These are phyloP conservation scores for Capitulum mitella DNA, from an alignment of 2,888 invertebrate genomes.

Conservation along the genomic window DNA sequence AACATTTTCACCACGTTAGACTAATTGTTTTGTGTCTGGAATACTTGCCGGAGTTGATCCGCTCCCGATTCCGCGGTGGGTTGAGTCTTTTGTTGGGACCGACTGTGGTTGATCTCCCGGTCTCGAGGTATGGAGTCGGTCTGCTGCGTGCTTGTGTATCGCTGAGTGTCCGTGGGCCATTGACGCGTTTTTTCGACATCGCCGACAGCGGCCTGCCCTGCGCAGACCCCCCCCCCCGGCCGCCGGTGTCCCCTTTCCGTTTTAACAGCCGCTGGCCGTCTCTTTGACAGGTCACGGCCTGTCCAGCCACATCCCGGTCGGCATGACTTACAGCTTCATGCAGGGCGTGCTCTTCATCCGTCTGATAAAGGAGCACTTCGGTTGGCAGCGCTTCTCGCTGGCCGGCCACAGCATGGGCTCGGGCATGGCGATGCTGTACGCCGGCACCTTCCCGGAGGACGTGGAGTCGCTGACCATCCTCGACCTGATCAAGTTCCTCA, in stretches of 20 bases:
- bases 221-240: too few species aligned
- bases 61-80: too few species aligned
- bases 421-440: slow-evolving; percentile 42
- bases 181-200: too few species aligned
- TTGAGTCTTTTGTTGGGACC: too few species aligned
- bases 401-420: slow-evolving; percentile 42
- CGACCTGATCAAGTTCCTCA: slow-evolving; percentile 36
- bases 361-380: slow-evolving; percentile 36
- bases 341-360: slow-evolving; percentile 36
- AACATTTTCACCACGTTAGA: too few species aligned
- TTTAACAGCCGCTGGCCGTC: too few species aligned
- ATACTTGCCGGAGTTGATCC: too few species aligned
- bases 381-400: slow-evolving; percentile 38
- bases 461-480: slow-evolving; percentile 40
- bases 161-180: too few species aligned
- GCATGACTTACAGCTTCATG: slow-evolving; percentile 37
- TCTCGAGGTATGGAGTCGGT: background rate
- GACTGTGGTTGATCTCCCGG: too few species aligned
- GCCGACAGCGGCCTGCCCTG: too few species aligned
- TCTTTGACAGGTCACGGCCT: slow-evolving; percentile 38
- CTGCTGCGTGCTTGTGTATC: background rate
- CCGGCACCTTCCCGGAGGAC: slow-evolving; percentile 41
- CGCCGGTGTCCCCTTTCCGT: background rate
- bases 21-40: too few species aligned
- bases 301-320: slow-evolving; percentile 38